A percentile compares a stretch with the other conserved stretches of the same genome.
phyloP scores from a whole-genome alignment of 2,797 vertebrate species.

The Gymnoscopelus microlampas region DNA sequence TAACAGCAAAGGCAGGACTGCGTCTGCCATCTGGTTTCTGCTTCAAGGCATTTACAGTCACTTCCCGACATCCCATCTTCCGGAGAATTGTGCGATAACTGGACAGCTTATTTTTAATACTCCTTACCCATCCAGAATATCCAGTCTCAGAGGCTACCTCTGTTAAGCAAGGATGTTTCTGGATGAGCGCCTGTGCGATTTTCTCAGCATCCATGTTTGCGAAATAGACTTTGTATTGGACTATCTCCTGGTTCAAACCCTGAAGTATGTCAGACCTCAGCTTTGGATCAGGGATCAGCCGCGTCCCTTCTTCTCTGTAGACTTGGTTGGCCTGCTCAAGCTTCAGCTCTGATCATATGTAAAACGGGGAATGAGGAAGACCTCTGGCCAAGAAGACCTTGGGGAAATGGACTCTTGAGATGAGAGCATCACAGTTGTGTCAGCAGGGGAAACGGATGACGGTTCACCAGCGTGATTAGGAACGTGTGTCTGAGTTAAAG shows the following conservation, averaged over 20 bases:
- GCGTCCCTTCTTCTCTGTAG: slow-evolving; percentile 21
- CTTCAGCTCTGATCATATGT: slow-evolving; percentile 37
- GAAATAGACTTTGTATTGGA: slow-evolving; percentile 41
- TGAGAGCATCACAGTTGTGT: slow-evolving; percentile 8
- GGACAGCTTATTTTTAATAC: slow-evolving; percentile 47
- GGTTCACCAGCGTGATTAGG: slow-evolving; percentile 8
- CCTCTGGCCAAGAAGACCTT: slow-evolving; percentile 35
- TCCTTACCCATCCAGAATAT: slow-evolving; percentile 39
- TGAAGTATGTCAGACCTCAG: slow-evolving; percentile 37
- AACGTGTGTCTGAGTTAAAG: no score
- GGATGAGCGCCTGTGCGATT: slow-evolving; percentile 35
- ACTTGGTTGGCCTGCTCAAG: slow-evolving; percentile 15
- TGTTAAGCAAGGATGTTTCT: slow-evolving; percentile 43
- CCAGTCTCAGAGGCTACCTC: slow-evolving; percentile 38
- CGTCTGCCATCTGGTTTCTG: slow-evolving; percentile 41
- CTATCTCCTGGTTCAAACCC: slow-evolving; percentile 32
- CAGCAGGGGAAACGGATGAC: slow-evolving; percentile 13
- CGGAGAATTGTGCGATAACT: slow-evolving; percentile 46
- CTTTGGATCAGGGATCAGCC: slow-evolving; percentile 44
- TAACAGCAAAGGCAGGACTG: slow-evolving; percentile 34
- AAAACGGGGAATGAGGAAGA: slow-evolving; percentile 21
- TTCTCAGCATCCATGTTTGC: slow-evolving; percentile 25
- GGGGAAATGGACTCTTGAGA: slow-evolving; percentile 23
- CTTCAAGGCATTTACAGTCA: slow-evolving; percentile 40
- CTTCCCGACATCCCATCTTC: slow-evolving; percentile 48